Base-by-base conservation (phyloP, 2,888 invertebrate species). In the Gastrophysa polygoni region DNA sequence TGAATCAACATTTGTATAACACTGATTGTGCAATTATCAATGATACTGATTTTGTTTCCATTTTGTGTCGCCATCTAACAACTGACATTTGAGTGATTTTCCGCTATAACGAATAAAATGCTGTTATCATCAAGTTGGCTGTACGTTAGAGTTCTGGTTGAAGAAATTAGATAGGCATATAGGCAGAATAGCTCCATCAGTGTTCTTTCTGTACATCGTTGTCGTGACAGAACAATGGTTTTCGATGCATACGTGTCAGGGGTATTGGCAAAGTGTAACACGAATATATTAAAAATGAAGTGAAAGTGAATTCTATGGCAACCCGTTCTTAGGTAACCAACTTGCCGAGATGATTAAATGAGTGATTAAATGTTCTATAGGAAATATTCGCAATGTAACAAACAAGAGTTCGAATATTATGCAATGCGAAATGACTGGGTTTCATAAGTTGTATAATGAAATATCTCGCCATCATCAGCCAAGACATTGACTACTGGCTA, bases 241-340 rank as follows among this genome's bases (percentile, higher is more conserved):
- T 32, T 38, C 38, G 24, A 54, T 43, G 43, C 54, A 44, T 54
- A 43, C 43, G 43, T 54, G 21, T 17, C 14, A 21, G 10, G 11
- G 57, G 52, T 59, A 63, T 59, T 63, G 46, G 56, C 63, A 55
- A 66, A 63, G 56, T 66, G 61, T 66, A 66, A 56, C 63, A 59
- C 29, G 63, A 63, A 63, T 67, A 67, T 58, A 67, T 64, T 66
- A 62, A 67, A 63, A 64, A 64, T 57, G 60, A 67, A 67, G 67
- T 67, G 67, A 67, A 67, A 67, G 67, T 64, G 60, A 48, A 59
- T 59, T 63, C 51, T 60, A 64, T n/a, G 64, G 61, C 62, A 48
- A 64, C 58, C 59, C 49, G 57, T 24, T 67, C 58, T 67, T 67
- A 64, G 51, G 67, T 60, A 67, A 67, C 63, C 52, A 67, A 67